Evolutionary conservation across 1,140 invertebrate genomes (phyloP), one percentile per base, ranked within the genome.

Genomic region (Helicorthomorpha holstii): DNA sequence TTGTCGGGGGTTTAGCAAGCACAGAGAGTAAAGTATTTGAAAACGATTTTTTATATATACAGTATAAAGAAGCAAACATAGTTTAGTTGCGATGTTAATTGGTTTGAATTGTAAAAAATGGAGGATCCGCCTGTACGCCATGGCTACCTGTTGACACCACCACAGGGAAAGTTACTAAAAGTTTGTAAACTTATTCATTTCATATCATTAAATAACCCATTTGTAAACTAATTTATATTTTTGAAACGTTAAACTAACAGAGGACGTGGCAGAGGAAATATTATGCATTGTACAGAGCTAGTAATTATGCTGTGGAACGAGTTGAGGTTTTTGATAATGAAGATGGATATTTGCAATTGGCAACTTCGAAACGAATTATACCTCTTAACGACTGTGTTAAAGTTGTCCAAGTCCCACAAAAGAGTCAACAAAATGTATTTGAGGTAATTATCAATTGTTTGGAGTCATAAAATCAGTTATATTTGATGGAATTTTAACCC

Each of bases 381-480:
- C 83, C 83, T 1, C 69, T 88, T 34, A 82, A 85, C 69, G 82
- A 85, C 63, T 88, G 85, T 64, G 77, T 87, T 21, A 88, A 88
- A 75, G 85, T 89, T 62, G 77, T 78, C 38, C 73, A 76, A 64
- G 60, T 65, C 47, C 51, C 66, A 24, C 72, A 73, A 22, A 75
- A 72, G 58, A 67, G 71, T 60, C 74, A 76, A 57, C 61, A 64
- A 1, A 65, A 70, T 65, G 73, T 75, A 1, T 75, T 76, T 59
- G 68, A 63, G 24, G 74, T 76, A 67, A 62, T n/a, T n/a, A n/a
- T n/a, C n/a, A n/a, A n/a, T n/a, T n/a, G n/a, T n/a, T n/a, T n/a
- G n/a, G n/a, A n/a, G n/a, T n/a, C n/a, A n/a, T n/a, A n/a, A n/a
- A n/a, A n/a, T n/a, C n/a, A n/a, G n/a, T n/a, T n/a, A n/a, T n/a